Evolutionary conservation across 2,113 vertebrate genomes (phyloP).

Genomic region (Jaculus jaculus): DNA sequence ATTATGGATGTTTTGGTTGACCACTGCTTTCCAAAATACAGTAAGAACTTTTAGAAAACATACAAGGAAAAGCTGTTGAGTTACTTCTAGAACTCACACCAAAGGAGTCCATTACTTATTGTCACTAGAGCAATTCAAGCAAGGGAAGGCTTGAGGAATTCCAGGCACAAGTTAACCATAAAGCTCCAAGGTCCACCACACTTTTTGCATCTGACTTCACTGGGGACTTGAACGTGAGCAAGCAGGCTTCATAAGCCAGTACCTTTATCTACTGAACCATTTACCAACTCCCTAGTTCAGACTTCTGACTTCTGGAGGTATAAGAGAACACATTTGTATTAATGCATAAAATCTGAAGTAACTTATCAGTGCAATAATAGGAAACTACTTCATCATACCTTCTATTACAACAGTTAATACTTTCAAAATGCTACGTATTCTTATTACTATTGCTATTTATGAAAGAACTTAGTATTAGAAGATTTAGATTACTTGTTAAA

Average conservation of each 20-base stretch:
- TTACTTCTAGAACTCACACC: slow-evolving; percentile 6
- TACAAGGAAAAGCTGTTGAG: background rate
- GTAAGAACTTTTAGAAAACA: background rate
- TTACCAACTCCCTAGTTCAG: background rate
- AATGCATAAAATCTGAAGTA: background rate
- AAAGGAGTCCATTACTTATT: too few relatives aligned
- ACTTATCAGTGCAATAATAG: background rate
- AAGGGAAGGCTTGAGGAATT: too few relatives aligned
- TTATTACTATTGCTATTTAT: background rate
- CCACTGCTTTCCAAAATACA: slow-evolving; percentile 38
- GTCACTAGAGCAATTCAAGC: too few relatives aligned
- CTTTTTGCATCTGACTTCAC: too few relatives aligned
- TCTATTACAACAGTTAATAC: slow-evolving; percentile 23
- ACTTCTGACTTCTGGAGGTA: background rate
- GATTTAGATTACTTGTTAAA: background rate
- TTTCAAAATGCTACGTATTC: background rate
- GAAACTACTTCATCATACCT: background rate
- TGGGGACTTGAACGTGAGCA: too few relatives aligned
- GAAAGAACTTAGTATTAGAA: background rate
- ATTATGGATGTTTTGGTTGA: background rate
- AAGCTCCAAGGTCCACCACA: too few relatives aligned
- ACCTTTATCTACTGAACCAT: too few relatives aligned
- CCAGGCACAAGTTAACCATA: too few relatives aligned
- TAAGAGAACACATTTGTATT: background rate
- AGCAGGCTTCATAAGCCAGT: too few relatives aligned